Percentiles rank a stretch among this genome's conserved stretches.
phyloP scores from a whole-genome alignment of 2,797 vertebrate genomes.

The Myiothlypis chrysogaster region DNA sequence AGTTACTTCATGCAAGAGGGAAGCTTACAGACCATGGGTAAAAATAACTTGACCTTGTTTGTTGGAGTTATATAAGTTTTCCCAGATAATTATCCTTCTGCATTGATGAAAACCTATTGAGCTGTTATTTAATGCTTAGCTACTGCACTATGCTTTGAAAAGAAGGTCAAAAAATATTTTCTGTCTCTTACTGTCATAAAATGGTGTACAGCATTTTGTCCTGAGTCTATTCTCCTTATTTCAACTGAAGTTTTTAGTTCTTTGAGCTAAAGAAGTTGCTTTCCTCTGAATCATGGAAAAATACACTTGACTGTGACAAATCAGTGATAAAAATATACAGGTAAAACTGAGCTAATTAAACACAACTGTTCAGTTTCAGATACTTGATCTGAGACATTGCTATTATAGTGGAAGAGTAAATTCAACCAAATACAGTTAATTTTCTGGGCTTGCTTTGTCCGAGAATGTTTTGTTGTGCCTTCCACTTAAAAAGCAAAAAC shows the following conservation, averaged over 20 bases:
- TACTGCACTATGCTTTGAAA: neutral
- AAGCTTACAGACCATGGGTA: neutral
- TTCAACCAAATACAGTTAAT: neutral
- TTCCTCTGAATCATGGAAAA: neutral
- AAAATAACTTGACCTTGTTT: slow-evolving; percentile 5
- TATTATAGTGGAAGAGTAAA: neutral
- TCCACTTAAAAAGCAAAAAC: neutral
- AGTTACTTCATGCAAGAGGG: neutral
- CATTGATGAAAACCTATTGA: slow-evolving; percentile 6
- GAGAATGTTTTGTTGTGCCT: neutral
- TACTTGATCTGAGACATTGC: neutral
- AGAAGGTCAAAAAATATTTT: neutral
- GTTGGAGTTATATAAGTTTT: neutral
- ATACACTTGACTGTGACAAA: neutral
- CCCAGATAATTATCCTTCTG: neutral
- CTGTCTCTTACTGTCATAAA: neutral
- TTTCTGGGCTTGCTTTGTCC: neutral
- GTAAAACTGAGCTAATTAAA: neutral
- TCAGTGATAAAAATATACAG: neutral
- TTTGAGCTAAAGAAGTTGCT: neutral
- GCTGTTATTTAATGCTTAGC: neutral
- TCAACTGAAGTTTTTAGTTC: neutral
- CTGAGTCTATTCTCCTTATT: neutral
- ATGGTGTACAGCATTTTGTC: neutral
- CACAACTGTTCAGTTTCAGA: neutral